phyloP scores from a whole-genome alignment of 2,797 vertebrate species.

The Erithacus rubecula region DNA sequence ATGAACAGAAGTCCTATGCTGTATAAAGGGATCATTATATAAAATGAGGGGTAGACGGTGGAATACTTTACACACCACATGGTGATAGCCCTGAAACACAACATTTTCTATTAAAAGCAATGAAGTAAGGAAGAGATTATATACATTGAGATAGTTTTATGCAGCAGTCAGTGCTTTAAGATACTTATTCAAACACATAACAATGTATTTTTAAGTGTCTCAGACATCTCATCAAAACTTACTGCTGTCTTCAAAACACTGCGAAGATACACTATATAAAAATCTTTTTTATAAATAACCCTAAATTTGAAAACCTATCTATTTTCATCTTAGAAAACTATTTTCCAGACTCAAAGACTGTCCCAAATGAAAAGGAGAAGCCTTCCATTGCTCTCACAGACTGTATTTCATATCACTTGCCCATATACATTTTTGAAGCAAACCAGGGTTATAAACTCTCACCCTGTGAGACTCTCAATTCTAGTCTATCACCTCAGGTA shows the following conservation, averaged over 20 bases:
- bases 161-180: background rate
- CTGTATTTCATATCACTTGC: background rate
- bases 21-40: background rate
- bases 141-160: background rate
- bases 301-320: background rate
- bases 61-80: background rate
- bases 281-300: background rate
- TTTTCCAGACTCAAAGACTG: background rate
- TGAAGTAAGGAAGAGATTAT: background rate
- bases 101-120: background rate
- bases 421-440: background rate
- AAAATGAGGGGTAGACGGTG: background rate
- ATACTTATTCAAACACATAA: slow-evolving; percentile 17
- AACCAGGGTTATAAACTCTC: slow-evolving; percentile 6
- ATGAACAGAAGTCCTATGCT: background rate
- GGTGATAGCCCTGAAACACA: background rate
- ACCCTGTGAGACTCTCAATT: background rate
- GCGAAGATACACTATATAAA: background rate
- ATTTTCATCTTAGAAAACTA: slow-evolving; percentile 28
- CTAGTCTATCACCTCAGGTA: background rate
- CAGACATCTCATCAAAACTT: background rate
- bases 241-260: background rate
- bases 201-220: background rate
- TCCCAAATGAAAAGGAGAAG: background rate
- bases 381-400: background rate